Evolutionary conservation across 1,140 invertebrate species (phyloP), one percentile per base, ranked within the genome.

Genomic region (Drosophila mojavensis): DNA sequence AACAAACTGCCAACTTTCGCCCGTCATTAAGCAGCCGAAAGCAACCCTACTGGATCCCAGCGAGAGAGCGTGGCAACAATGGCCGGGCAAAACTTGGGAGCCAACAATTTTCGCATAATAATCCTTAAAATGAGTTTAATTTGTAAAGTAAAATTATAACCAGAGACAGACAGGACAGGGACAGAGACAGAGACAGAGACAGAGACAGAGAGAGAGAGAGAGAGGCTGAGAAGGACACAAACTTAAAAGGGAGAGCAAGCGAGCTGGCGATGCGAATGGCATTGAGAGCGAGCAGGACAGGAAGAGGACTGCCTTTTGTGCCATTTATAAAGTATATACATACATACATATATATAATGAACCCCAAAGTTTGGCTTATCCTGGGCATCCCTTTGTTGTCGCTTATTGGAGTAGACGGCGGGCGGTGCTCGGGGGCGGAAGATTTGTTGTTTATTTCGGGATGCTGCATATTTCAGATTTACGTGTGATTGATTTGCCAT

Each of bases 41-140:
- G 36, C 36, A 39, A 39, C 36, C 36, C 36, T 39, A 13, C 1
- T 39, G 36, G 11, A 10, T 11, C 36, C 10, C 36, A 13, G 26
- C 41, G 24, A 33, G 15, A 56, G 56, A 56, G 43, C 53, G 20
- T 6, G 13, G 41, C 60, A 75, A 85, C 77, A 78, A 83, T 83
- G 66, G 73, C 70, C 36, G 60, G 70, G 53, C 61, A 66, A 75
- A 79, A 79, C 48, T 82, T 82, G 71, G 68, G 61, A 83, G 71
- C 83, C 85, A 89, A 79, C 78, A 89, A 89, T 89, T 89, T 74
- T 88, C 73, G 74, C 71, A 91, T 88, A 88, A 91, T 91, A 91
- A 91, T 91, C 82, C 88, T 83, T 79, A 91, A 91, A 91, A 91
- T 91, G 80, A 91, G 88, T 79, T 91, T 91, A 91, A 91, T 91